Evolutionary conservation across 1,140 invertebrate species (phyloP), one percentile per base, ranked within the genome.

Genomic region (Pseudomyrmex cubaensis): DNA sequence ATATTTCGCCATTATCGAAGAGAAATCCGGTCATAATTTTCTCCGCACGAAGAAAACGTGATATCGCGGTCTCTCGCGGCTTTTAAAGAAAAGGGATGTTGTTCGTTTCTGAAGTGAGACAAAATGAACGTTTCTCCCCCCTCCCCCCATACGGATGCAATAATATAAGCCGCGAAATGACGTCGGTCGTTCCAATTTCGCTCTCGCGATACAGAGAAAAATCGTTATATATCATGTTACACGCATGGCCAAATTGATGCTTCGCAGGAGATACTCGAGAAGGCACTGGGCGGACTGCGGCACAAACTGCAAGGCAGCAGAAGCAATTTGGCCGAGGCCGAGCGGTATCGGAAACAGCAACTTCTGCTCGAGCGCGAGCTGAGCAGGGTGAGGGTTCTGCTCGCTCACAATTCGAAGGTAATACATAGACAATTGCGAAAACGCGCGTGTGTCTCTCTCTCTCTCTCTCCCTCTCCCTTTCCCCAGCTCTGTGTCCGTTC

Each of bases 401-500:
- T 99, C 84, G 97, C 98, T 84, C 96, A 98, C 93, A 98, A 98
- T 95, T 98, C 98, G 89, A 98, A 98, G 96, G 97, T 98, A 96
- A 5, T 98, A 96, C 35, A 35, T 35, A 35, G 4, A 80, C 72
- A 77, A 64, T 17, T 70, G 56, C n/a, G 7, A 61, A 61, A 35
- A 20, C 50, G 35, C 35, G 35, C 35, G 35, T 7, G 5, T 35
- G 4, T 35, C 35, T 35, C 35, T 35, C 35, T 25, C 25, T 25
- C 0, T 25, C 2, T 3, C 25, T 25, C 25, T 35, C 5, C 0
- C 35, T 7, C 5, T 35, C 35, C 5, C 3, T 35, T 7, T 35
- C 0, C 0, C 46, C n/a, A 0, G 13, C 8, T 35, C 8, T 12
- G 12, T 12, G n/a, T 59, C 13, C 70, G 35, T 5, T 35, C 52